Evolutionary conservation across 1,140 invertebrate genomes (phyloP).

Genomic region (Anastrepha obliqua): DNA sequence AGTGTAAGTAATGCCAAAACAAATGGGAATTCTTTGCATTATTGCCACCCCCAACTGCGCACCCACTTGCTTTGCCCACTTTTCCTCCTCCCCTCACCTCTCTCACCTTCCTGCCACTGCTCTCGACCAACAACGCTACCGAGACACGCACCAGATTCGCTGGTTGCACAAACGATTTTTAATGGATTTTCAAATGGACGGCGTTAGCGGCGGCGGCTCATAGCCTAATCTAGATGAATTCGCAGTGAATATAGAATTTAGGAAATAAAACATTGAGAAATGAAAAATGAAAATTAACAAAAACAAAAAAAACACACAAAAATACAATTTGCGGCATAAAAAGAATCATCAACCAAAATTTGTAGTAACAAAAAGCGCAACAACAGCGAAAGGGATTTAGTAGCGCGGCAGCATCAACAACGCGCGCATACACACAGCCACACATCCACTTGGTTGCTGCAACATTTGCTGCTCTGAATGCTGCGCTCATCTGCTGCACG

Average conservation of each 20-base stretch:
- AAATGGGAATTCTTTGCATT: conserved; percentile 11
- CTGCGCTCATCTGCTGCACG: conserved; percentile 34
- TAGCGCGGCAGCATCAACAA: neutral
- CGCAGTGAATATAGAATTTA: conserved; percentile 47
- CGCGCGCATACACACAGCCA: neutral
- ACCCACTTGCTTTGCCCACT: neutral
- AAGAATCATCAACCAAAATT: conserved; percentile 18
- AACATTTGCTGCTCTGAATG: conserved; percentile 41
- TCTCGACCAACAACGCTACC: too few species aligned
- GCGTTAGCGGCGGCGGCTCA: neutral
- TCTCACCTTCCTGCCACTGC: neutral
- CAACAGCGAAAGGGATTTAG: conserved; percentile 19
- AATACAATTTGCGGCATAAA: conserved; percentile 16
- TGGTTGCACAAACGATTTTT: conserved; percentile 31
- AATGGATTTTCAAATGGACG: conserved; percentile 39
- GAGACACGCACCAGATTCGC: neutral
- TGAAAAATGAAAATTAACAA: neutral
- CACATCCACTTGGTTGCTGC: neutral
- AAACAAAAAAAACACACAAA: neutral
- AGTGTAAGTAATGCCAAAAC: conserved; percentile 35
- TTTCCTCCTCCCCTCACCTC: neutral
- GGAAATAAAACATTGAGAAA: conserved; percentile 13
- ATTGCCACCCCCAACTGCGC: neutral
- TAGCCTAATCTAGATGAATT: conserved; percentile 47
- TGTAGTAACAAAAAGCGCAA: conserved; percentile 35